Base-by-base conservation (phyloP, 2,888 invertebrate species). In the Drosophila multiciliata region DNA sequence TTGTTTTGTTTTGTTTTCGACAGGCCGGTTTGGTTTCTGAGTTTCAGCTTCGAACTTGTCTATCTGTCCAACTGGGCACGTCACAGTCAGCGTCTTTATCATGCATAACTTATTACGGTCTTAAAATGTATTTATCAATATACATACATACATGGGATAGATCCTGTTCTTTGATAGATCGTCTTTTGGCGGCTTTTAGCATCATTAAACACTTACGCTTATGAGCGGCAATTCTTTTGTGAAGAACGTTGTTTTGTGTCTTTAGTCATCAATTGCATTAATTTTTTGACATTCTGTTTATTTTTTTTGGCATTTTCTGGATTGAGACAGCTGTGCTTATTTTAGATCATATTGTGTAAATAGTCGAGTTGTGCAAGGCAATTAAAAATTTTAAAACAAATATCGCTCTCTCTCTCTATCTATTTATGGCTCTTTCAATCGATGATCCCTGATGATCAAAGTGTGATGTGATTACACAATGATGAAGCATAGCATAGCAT, bases 91-190 rank as follows among this genome's bases (percentile, higher is more conserved):
- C 29, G 23, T 6, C 20, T 49, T 64, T 71, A 72, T 64, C 75
- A 79, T 78, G 66, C 80, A 87, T 82, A 85, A 87, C 77, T 79
- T 82, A 85, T 84, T 77, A 59, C 42, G 20, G 26, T 63, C 66
- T 54, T 54, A 33, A 62, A 58, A 59, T 53, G 29, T 42, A 49
- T 61, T 12, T n/a, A 35, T 50, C 49, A 23, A 40, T 23, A 49
- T 42, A 17, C 9, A 45, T 62, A 15, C 35, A 48, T 29, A 32
- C 26, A 49, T 45, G 52, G 76, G 61, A 72, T 67, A 72, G 57
- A 80, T 78, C 80, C 78, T 78, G 75, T 77, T 77, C 74, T 74
- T 42, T 45, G 73, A 23, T 40, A 61, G 32, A 53, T 65, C 45
- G 40, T 62, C 58, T 54, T 54, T 26, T 45, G 48, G 33, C 36